phyloP scores from a whole-genome alignment of 1,140 invertebrate species.

The Sitophilus oryzae region DNA sequence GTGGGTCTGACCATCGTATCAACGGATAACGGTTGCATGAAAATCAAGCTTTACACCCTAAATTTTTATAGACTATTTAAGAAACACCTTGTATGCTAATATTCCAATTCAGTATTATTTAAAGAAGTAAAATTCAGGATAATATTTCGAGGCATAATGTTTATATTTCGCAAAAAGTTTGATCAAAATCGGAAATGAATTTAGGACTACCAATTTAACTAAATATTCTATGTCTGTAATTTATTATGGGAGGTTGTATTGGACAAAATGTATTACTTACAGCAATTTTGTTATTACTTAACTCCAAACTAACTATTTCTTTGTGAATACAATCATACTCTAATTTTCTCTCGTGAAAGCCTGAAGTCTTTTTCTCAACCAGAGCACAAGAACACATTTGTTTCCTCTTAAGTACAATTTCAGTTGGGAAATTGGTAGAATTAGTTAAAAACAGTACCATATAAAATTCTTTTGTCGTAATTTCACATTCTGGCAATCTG shows the following conservation, averaged over 20 bases:
- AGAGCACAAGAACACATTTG: slow-evolving; percentile 15
- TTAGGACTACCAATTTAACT: too few species aligned
- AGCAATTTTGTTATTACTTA: not conserved
- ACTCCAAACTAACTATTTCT: not conserved
- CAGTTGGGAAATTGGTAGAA: not conserved
- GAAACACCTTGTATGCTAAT: too few species aligned
- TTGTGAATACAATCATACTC: slow-evolving; percentile 12
- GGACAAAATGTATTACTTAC: not conserved
- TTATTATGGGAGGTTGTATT: not conserved
- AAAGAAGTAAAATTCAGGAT: too few species aligned
- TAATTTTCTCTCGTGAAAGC: not conserved
- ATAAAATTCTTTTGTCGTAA: slow-evolving; percentile 7
- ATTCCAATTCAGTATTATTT: too few species aligned
- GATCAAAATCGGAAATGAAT: not conserved
- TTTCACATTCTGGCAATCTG: slow-evolving; percentile 14
- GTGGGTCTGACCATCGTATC: too few species aligned
- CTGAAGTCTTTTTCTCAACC: not conserved
- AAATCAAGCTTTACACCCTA: too few species aligned
- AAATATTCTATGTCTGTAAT: too few species aligned
- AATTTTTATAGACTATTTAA: too few species aligned
- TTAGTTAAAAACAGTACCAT: slow-evolving; percentile 10
- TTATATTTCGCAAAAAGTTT: not conserved
- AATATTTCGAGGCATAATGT: not conserved
- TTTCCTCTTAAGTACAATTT: slow-evolving; percentile 5
- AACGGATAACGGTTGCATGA: too few species aligned